These are phyloP conservation scores for Orthonychiurus folsomi DNA, from an alignment of 2,888 invertebrate species.

Conservation along the genomic window DNA sequence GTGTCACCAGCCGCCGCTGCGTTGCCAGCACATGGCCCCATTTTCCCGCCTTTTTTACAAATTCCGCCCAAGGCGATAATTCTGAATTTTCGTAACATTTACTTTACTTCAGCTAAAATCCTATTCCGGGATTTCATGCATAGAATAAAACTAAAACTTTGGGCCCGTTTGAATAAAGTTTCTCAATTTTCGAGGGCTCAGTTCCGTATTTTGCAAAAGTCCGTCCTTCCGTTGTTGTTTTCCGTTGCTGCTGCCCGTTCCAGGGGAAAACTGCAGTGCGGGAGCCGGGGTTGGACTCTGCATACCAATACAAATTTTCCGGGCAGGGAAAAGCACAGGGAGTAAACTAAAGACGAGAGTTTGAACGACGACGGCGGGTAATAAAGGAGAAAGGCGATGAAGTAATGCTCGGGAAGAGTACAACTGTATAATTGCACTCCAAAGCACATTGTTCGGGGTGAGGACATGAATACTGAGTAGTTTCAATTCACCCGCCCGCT, in stretches of 20 bases:
- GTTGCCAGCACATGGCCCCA: no score
- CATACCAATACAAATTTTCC: no score
- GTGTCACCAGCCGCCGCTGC: no score
- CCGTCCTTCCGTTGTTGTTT: no score
- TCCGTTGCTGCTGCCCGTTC: no score
- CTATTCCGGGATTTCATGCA: neutral
- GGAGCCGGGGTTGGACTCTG: no score
- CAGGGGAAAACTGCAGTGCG: no score
- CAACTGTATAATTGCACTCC: neutral
- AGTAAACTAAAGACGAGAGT: neutral
- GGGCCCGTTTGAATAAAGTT: neutral
- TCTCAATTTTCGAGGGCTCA: neutral
- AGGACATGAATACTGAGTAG: neutral
- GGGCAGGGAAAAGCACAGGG: neutral
- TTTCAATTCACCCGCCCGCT: neutral
- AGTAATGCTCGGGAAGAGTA: neutral
- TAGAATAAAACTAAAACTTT: neutral
- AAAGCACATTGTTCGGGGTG: neutral
- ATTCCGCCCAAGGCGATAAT: constrained; percentile 1
- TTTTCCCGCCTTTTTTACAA: no score
- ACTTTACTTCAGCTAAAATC: neutral
- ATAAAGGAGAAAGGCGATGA: constrained; percentile 1
- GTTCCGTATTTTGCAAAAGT: no score
- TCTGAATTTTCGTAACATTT: neutral
- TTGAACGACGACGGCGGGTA: no score